Conservation (phyloP, 2,113 vertebrate genomes). For the Hypanus sabinus region DNA sequence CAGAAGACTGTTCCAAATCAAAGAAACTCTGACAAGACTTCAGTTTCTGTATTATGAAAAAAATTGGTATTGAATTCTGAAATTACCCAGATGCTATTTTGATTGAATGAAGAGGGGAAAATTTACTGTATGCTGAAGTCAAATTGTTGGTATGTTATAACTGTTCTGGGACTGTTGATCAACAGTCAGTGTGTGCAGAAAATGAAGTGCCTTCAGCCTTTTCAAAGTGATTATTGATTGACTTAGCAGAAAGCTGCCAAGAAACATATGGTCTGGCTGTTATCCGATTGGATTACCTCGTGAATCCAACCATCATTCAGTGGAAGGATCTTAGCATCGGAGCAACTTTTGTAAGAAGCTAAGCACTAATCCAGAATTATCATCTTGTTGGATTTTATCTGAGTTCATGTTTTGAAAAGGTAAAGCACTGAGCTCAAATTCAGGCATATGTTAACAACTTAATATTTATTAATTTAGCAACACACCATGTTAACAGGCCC, state of each 20-base stretch:
- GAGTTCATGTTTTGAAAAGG: conserved; percentile 32
- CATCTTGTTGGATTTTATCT: conserved; percentile 43
- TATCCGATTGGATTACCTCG: conserved; percentile 55
- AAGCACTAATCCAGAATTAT: conserved; percentile 47
- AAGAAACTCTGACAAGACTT: not conserved
- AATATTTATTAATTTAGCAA: not conserved
- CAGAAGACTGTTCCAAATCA: not conserved
- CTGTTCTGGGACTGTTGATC: conserved; percentile 37
- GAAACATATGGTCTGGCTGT: conserved; percentile 57
- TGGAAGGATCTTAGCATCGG: conserved; percentile 50
- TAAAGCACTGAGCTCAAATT: not conserved
- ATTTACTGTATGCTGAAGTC: not conserved
- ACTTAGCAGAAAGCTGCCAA: conserved; percentile 51
- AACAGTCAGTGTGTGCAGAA: conserved; percentile 39
- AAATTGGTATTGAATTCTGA: not conserved
- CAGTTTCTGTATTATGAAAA: not conserved
- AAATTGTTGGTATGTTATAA: not conserved
- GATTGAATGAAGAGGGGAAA: not conserved
- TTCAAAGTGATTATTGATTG: conserved; percentile 61
- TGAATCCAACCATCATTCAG: conserved; percentile 45
- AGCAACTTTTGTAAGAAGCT: conserved; percentile 46
- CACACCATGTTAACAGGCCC: too few relatives aligned
- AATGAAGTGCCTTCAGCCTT: conserved; percentile 43
- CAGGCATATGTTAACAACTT: not conserved
- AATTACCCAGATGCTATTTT: not conserved